A percentile compares a stretch with the other conserved stretches of the same genome.
Conservation (phyloP, 2,113 vertebrate species). For the Actenoides hombroni region DNA sequence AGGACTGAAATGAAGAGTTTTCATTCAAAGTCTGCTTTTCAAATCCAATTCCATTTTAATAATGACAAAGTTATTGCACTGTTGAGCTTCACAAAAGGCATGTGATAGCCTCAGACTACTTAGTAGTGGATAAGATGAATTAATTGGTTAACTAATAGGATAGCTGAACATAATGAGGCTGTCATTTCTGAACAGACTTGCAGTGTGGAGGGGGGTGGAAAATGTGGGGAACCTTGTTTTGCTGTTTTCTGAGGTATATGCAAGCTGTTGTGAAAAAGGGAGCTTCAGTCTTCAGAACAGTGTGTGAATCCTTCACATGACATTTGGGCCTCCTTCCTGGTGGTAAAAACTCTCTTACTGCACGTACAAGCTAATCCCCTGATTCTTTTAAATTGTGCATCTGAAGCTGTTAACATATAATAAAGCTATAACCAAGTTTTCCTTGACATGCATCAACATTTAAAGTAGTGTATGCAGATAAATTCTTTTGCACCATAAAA, state of each 20-base stretch:
- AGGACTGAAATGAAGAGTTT: background rate
- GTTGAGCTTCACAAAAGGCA: background rate
- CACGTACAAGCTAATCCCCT: accelerated
- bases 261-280: background rate
- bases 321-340: background rate
- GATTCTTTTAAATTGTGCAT: background rate
- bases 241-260: background rate
- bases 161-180: background rate
- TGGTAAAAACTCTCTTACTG: background rate
- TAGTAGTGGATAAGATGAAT: background rate
- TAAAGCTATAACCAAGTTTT: background rate
- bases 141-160: background rate
- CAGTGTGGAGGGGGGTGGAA: background rate
- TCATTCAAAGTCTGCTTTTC: background rate
- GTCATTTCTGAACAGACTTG: background rate
- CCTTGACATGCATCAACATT: background rate
- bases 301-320: background rate
- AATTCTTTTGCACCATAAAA: background rate
- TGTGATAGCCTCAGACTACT: background rate
- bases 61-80: background rate
- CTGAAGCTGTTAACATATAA: background rate
- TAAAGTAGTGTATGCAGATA: background rate
- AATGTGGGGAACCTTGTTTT: background rate
- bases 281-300: background rate
- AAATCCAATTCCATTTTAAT: background rate